These are phyloP conservation scores for Megaleporinus macrocephalus DNA, from an alignment of 2,113 vertebrate species.

Conservation along the genomic window DNA sequence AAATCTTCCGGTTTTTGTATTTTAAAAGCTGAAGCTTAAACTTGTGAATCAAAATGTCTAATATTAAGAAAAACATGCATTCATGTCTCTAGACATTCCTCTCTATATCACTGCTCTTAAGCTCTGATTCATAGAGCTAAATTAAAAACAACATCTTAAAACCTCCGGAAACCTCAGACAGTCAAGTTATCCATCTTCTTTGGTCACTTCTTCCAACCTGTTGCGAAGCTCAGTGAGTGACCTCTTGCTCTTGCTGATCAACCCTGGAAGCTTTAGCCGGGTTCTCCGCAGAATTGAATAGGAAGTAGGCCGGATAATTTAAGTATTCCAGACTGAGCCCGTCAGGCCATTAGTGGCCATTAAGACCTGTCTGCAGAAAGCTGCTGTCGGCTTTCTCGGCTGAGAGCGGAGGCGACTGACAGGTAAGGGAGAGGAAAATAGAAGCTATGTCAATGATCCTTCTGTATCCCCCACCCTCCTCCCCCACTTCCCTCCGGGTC, in stretches of 20 bases:
- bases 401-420: slow-evolving; percentile 17
- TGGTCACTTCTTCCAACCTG: not conserved
- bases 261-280: not conserved
- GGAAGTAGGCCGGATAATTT: slow-evolving; percentile 36
- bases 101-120: too few species aligned
- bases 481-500: not conserved
- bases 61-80: too few species aligned
- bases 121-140: too few species aligned
- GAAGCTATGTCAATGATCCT: slow-evolving; percentile 36
- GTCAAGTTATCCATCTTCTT: not conserved
- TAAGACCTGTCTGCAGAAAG: slow-evolving; percentile 38
- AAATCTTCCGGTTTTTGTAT: too few species aligned
- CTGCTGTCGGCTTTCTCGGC: slow-evolving; percentile 18
- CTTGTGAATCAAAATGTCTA: too few species aligned
- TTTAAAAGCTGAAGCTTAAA: too few species aligned
- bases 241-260: slow-evolving; percentile 14
- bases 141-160: too few species aligned
- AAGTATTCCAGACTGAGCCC: not conserved
- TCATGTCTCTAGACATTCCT: too few species aligned
- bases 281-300: not conserved
- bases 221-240: not conserved
- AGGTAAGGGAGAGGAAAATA: slow-evolving; percentile 22
- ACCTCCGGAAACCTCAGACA: not conserved
- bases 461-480: not conserved
- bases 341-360: slow-evolving; percentile 49